Percentiles rank a stretch among this genome's conserved stretches.
Evolutionary conservation across 1,140 invertebrate species (phyloP).

Genomic region (Drosophila repletoides): DNA sequence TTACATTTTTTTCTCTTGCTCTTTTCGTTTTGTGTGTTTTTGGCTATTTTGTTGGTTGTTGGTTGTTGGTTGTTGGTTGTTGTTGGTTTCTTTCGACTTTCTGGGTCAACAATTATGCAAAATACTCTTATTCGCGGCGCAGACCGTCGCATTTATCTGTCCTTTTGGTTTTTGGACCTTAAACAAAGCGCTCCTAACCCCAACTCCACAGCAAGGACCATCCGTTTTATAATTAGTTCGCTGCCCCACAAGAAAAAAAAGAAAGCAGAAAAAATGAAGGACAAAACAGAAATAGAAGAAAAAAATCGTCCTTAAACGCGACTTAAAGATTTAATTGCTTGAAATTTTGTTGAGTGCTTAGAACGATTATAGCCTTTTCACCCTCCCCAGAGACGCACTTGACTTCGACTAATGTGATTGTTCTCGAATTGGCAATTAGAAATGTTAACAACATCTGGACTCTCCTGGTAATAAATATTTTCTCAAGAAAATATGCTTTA

Average conservation of each 20-base stretch:
- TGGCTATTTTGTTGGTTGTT: slow-evolving; percentile 38
- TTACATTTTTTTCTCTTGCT: slow-evolving; percentile 58
- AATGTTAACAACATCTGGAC: slow-evolving; percentile 25
- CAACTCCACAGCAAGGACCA: not conserved
- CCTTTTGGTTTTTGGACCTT: slow-evolving; percentile 50
- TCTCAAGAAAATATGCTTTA: too few species aligned
- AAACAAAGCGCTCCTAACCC: slow-evolving; percentile 40
- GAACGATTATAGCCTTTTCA: slow-evolving; percentile 50
- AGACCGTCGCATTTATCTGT: slow-evolving; percentile 76
- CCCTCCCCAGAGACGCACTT: slow-evolving; percentile 11
- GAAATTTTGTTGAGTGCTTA: slow-evolving; percentile 64
- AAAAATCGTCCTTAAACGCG: slow-evolving; percentile 63
- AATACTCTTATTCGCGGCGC: slow-evolving; percentile 75
- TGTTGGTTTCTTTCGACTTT: slow-evolving; percentile 64
- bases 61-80: slow-evolving; percentile 55
- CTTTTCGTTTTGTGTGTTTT: slow-evolving; percentile 18
- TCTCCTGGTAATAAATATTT: too few species aligned
- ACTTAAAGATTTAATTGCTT: slow-evolving; percentile 77
- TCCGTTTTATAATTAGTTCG: slow-evolving; percentile 77
- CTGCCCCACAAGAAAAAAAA: slow-evolving; percentile 20
- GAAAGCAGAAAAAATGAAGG: slow-evolving; percentile 1
- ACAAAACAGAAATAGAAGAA: slow-evolving; percentile 2
- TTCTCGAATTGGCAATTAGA: slow-evolving; percentile 55
- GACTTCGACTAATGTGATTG: slow-evolving; percentile 67
- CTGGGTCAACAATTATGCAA: slow-evolving; percentile 81